Base-by-base conservation (phyloP, 2,888 invertebrate genomes). In the Perdita meconis region DNA sequence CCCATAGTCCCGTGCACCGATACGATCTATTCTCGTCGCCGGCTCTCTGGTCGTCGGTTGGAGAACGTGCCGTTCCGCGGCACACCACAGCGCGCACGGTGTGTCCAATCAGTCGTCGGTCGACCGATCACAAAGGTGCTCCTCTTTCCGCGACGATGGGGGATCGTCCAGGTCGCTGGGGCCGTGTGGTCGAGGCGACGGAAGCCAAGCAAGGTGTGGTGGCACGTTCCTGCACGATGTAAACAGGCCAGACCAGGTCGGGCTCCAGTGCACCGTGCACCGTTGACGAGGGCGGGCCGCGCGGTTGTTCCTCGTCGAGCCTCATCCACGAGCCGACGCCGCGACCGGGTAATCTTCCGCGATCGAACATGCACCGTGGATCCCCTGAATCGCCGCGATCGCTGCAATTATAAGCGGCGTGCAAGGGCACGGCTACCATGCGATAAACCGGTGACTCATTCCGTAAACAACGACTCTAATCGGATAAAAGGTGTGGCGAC, bases 171-270 rank as follows among this genome's bases (percentile, higher is more conserved):
- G 70, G 50, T n/a, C 24, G 68, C 22, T 22, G 3, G 47, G 47
- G 22, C 65, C 53, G 61, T 67, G 78, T 81, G 74, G 78, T 75
- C 72, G 80, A 79, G 80, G 82, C 78, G 81, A 82, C 82, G 73
- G 87, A 86, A 88, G 83, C 83, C 86, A 42, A 66, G 77, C 69
- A 87, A 87, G 86, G 87, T 81, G 86, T 79, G 87, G 84, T 83
- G 68, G 79, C 82, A 85, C 68, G 77, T 82, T 84, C 81, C 80
- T 67, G 61, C 73, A 47, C 73, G 75, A 83, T 80, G 81, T 87
- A 87, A 88, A 87, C 87, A 87, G 80, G 77, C 40, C 65, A n/a
- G 55, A 40, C 64, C 72, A 71, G 80, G 75, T 76, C 74, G 79
- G 78, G 56, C 81, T 80, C 78, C 82, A 87, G 88, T 87, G 67